Conservation (phyloP, 2,888 invertebrate species). For the Parascotia fuliginaria region DNA sequence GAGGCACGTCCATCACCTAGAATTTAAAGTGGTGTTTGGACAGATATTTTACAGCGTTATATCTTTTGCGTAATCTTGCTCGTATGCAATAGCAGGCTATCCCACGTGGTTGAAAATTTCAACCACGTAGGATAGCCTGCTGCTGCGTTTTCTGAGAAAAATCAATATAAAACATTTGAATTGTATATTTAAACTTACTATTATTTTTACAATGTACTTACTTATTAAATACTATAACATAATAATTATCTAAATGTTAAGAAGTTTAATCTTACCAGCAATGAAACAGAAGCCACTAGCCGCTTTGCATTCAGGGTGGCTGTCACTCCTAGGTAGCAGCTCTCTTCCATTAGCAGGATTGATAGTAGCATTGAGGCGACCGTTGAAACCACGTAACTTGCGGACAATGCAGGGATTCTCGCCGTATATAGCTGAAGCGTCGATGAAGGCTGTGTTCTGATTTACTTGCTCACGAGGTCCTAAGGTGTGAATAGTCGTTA, state of each 20-base stretch:
- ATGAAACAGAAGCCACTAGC: constrained; percentile 94
- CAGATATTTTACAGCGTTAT: no score
- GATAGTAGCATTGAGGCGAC: constrained; percentile 92
- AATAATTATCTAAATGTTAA: no score
- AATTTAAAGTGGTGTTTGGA: not conserved
- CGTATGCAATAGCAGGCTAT: no score
- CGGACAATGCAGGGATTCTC: constrained; percentile 93
- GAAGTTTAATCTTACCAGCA: constrained; percentile 85
- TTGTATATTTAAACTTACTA: no score
- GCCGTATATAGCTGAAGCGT: constrained; percentile 95
- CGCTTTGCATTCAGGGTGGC: constrained; percentile 95
- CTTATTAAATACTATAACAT: no score
- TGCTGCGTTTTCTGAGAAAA: no score
- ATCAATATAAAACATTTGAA: no score
- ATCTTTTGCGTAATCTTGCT: no score
- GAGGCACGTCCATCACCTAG: constrained; percentile 94
- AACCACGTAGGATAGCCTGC: no score
- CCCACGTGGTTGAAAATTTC: no score
- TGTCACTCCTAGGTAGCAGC: constrained; percentile 91
- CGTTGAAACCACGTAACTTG: constrained; percentile 91
- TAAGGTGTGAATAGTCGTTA: no score
- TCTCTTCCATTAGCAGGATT: constrained; percentile 91
- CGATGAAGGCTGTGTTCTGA: constrained; percentile 96
- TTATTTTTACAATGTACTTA: no score
- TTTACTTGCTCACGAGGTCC: constrained; percentile 97